Base-by-base conservation (phyloP, 2,888 invertebrate genomes). In the Mimas tiliae region DNA sequence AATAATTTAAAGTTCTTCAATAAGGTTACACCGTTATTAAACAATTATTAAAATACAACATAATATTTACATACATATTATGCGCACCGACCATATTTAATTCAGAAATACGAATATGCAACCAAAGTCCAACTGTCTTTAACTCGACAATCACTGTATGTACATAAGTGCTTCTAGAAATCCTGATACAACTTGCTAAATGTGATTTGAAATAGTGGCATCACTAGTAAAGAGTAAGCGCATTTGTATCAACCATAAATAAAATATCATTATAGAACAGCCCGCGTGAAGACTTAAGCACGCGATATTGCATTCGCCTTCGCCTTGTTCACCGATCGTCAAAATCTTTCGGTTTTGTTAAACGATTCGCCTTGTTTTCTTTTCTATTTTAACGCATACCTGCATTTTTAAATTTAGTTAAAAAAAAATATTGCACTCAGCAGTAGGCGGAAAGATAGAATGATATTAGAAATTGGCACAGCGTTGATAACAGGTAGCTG, bases 291-390 rank as follows among this genome's bases (percentile, higher is more conserved):
- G 58, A 42, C 42, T 19, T 4, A 4, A 11, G 38, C 58, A 58
- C 58, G 58, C 58, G 58, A 58, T 42, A 42, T 38, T 58, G 58
- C 58, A 58, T 58, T 19, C n/a, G n/a, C 38, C 42, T 58, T 19
- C 58, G 19, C 12, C 12, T 42, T 21, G 19, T 58, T 19, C 19
- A 38, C 42, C 38, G 58, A 16, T 16, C 12, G 11, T 19, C 8
- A 42, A 58, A 58, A 42, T 16, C 58, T 58, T 58, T 58, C 38
- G 38, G 19, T 38, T 42, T 19, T 19, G 42, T 38, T 58, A 38
- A 58, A 58, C 58, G 58, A 58, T 58, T 58, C 58, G 19, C 58
- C 9, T 50, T 11, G 58, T 58, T 42, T 12, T 19, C 42, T n/a
- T 19, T 53, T 33, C 33, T n/a, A 53, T 34, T 58, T 58, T 19